Evolutionary conservation across 2,888 invertebrate species (phyloP).

Genomic region (Microdon myrmicae): DNA sequence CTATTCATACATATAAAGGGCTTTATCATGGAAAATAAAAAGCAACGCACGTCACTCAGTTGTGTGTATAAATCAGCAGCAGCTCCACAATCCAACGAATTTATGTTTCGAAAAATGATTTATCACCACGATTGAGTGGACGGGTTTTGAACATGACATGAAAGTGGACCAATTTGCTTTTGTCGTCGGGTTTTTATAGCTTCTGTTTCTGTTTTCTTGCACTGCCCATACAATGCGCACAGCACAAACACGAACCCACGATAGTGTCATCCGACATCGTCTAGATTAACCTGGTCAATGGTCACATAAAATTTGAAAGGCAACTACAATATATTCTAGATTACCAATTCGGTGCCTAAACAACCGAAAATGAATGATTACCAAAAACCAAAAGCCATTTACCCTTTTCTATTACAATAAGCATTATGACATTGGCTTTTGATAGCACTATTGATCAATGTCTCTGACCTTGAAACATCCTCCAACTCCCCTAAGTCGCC

Average conservation of each 20-base stretch:
- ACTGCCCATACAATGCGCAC: conserved; percentile 11
- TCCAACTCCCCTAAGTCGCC: no score
- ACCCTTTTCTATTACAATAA: conserved; percentile 32
- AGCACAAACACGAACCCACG: no score
- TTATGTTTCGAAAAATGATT: conserved; percentile 53
- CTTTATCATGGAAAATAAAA: no score
- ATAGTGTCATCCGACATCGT: no score
- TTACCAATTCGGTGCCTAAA: no score
- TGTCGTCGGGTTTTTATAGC: conserved; percentile 48
- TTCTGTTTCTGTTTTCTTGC: conserved; percentile 4
- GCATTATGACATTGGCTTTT: conserved; percentile 11
- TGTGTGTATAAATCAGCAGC: conserved; percentile 35
- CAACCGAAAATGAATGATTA: conserved; percentile 6
- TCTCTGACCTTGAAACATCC: conserved; percentile 24
- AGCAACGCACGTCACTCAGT: conserved; percentile 22
- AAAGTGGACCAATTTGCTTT: conserved; percentile 54
- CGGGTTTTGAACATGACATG: conserved; percentile 50
- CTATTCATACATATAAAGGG: conserved; percentile 16
- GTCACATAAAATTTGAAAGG: no score
- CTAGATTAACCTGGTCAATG: no score
- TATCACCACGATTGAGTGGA: conserved; percentile 51
- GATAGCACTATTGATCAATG: conserved; percentile 16
- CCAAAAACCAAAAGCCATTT: conserved; percentile 42
- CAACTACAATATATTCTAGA: no score
- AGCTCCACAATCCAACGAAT: conserved; percentile 25